Base-by-base conservation (phyloP, 2,888 invertebrate species). In the Phlogophora meticulosa region DNA sequence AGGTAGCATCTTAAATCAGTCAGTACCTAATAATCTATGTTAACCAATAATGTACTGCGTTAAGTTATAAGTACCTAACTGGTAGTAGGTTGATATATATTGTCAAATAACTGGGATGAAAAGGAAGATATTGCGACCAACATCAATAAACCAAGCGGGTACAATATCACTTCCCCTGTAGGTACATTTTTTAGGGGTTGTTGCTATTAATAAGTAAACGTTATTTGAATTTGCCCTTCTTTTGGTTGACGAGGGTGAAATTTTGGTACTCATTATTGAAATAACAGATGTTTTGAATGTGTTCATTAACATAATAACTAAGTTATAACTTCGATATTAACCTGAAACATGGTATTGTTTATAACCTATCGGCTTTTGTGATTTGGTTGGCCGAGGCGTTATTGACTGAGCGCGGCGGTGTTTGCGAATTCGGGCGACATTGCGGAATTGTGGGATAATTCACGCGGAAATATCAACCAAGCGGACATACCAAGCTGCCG, bases 401-500 rank as follows among this genome's bases (percentile, higher is more conserved):
- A 55, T 65, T 51, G 24, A 49, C 43, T 51, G 51, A 36, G 51
- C n/a, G 22, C 13, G 28, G 28, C 36, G 22, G n/a, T 22, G 22
- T 42, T 56, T 57, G 45, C 56, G 56, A 64, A 57, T 72, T 71
- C 49, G 17, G 56, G 40, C 63, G 56, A 17, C 61, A n/a, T 65
- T 42, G 65, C 40, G 55, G 45, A 72, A 70, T 45, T 51, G 10
- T 55, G 43, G 24, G 55, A 28, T 51, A 51, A 56, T 49, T 64
- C 64, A 53, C 46, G 68, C 40, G 45, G 66, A 61, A 52, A 67
- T 63, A 46, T 69, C 58, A 60, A 46, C 60, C 45, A 17, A 52
- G 51, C 43, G 48, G 53, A 63, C 38, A 55, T 55, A 43, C 42
- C 63, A 71, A 65, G 42, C 53, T 40, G 62, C 13, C 42, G 45